These are phyloP conservation scores for Austrolebias charrua DNA, from an alignment of 2,797 vertebrate genomes.

Conservation along the genomic window DNA sequence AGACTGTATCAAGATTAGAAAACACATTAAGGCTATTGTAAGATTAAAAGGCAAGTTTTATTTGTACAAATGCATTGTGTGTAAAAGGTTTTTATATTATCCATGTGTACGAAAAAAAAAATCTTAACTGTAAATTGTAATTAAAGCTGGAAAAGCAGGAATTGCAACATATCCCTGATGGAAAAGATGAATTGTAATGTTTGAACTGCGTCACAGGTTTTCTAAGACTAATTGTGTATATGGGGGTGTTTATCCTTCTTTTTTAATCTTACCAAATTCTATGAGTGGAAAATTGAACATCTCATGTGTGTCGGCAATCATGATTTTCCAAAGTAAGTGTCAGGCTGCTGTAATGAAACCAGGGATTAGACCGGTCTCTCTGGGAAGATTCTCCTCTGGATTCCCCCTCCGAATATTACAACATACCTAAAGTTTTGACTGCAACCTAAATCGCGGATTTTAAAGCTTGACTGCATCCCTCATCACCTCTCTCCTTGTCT, in stretches of 20 bases:
- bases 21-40: too few species aligned
- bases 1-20: too few species aligned
- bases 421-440: slow-evolving; percentile 34
- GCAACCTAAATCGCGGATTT: slow-evolving; percentile 31
- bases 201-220: not conserved
- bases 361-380: not conserved
- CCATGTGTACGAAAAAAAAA: not conserved
- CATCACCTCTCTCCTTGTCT: slow-evolving; percentile 50
- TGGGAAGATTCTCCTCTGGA: not conserved
- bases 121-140: not conserved
- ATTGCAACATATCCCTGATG: not conserved
- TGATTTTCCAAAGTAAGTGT: slow-evolving; percentile 20
- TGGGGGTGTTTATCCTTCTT: slow-evolving; percentile 2
- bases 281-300: slow-evolving; percentile 37
- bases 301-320: slow-evolving; percentile 36
- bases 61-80: not conserved
- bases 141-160: not conserved
- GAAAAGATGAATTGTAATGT: not conserved
- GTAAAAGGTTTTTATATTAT: not conserved
- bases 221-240: not conserved
- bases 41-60: too few species aligned
- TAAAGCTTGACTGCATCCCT: slow-evolving; percentile 43
- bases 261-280: slow-evolving; percentile 6
- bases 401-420: slow-evolving; percentile 1
- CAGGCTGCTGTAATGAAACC: slow-evolving; percentile 3